Evolutionary conservation across 2,888 invertebrate species (phyloP).

Genomic region (Biston betularia): DNA sequence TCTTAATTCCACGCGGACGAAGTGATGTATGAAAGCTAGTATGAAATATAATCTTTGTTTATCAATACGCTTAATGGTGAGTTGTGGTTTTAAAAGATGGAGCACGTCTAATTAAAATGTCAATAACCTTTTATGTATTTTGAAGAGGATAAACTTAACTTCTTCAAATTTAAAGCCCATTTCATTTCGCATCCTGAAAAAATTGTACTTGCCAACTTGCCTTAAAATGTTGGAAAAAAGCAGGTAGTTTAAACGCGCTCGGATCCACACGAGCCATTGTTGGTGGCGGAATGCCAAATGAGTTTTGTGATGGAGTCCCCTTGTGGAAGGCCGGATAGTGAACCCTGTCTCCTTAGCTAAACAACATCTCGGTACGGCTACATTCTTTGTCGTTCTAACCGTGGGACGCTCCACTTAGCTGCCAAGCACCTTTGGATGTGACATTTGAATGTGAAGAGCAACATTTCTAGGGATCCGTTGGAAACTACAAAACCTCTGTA

Average conservation of each 20-base stretch:
- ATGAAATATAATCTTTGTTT: too few species aligned
- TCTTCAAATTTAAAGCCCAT: neutral
- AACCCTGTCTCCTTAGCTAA: constrained; percentile 65
- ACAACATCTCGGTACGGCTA: constrained; percentile 58
- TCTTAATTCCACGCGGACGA: too few species aligned
- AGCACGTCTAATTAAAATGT: too few species aligned
- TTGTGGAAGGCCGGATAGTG: constrained; percentile 71
- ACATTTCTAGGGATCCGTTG: constrained; percentile 10
- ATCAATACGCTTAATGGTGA: too few species aligned
- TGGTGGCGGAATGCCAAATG: constrained; percentile 84
- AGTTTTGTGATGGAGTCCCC: constrained; percentile 81
- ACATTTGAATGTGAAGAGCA: constrained; percentile 33
- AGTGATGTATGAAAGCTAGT: too few species aligned
- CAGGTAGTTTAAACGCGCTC: constrained; percentile 79
- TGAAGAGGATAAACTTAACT: neutral
- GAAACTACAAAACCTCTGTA: neutral
- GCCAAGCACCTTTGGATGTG: constrained; percentile 34
- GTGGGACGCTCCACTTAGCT: constrained; percentile 32
- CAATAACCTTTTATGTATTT: neutral
- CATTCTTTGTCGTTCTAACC: constrained; percentile 38
- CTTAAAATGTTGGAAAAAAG: constrained; percentile 60
- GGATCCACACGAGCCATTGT: constrained; percentile 76
- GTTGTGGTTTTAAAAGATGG: too few species aligned
- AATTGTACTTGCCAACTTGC: constrained; percentile 70
- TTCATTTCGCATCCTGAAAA: constrained; percentile 37